A percentile compares a stretch with the other conserved stretches of the same genome.
Evolutionary conservation across 2,113 vertebrate genomes (phyloP).

Genomic region (Thomomys bottae): DNA sequence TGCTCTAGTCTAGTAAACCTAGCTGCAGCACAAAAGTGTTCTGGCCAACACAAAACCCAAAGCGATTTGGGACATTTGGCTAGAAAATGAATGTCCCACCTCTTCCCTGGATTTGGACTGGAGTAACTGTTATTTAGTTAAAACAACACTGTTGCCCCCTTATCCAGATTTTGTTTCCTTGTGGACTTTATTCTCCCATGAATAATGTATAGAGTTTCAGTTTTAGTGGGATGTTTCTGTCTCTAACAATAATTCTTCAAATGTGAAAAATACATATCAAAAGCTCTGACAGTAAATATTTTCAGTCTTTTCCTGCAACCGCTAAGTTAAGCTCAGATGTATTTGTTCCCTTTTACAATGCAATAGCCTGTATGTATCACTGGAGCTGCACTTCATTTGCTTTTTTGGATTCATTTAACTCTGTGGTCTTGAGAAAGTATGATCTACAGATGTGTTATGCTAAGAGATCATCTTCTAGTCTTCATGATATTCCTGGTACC

Average conservation of each 20-base stretch:
- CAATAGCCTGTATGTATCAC: not conserved
- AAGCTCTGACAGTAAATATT: conserved; percentile 9
- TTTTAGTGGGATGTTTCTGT: conserved; percentile 53
- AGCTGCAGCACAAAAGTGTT: conserved; percentile 37
- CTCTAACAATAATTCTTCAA: not conserved
- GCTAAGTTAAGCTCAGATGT: not conserved
- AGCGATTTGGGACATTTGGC: conserved; percentile 26
- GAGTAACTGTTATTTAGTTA: conserved; percentile 45
- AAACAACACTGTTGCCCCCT: conserved; percentile 64
- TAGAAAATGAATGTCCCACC: conserved; percentile 2
- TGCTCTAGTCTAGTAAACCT: conserved; percentile 61
- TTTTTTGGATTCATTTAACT: conserved; percentile 17
- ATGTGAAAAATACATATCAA: not conserved
- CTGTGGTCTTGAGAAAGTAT: conserved; percentile 21
- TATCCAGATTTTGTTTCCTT: conserved; percentile 60
- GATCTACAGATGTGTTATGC: not conserved
- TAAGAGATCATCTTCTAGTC: not conserved
- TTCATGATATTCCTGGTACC: not conserved
- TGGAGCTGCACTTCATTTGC: conserved; percentile 37
- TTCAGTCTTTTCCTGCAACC: conserved; percentile 5
- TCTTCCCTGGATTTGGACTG: not conserved
- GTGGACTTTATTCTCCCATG: conserved; percentile 62
- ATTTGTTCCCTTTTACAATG: not conserved
- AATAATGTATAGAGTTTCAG: conserved; percentile 70
- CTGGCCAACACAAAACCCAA: conserved; percentile 43